These are phyloP conservation scores for Cassiopea andromeda DNA, from an alignment of 30 jellyfish, hydroid and myxozoan genomes.

Conservation along the genomic window DNA sequence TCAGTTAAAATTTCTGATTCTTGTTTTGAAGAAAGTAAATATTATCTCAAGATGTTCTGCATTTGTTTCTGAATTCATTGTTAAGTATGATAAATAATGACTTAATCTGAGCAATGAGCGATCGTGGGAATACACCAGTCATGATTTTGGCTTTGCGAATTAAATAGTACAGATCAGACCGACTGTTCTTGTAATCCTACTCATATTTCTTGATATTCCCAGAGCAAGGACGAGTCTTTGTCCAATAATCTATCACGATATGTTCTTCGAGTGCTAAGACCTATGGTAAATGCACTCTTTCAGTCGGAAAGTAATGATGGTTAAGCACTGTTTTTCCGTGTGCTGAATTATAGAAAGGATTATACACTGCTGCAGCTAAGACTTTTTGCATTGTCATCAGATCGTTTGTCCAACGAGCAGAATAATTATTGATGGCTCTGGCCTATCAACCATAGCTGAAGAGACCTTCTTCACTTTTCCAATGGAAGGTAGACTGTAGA, in stretches of 20 bases:
- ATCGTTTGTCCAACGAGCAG: too few species aligned
- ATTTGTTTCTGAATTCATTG: background rate
- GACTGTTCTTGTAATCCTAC: background rate
- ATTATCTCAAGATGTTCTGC: too few species aligned
- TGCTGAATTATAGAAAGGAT: background rate
- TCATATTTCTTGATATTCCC: background rate
- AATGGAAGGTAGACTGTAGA: too few species aligned
- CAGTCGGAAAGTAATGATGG: background rate
- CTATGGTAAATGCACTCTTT: background rate
- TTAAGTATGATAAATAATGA: background rate
- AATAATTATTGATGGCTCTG: too few species aligned
- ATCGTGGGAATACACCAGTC: background rate
- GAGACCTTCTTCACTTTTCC: too few species aligned
- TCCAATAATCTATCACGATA: background rate
- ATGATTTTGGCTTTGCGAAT: background rate
- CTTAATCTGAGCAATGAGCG: background rate
- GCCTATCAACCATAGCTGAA: too few species aligned
- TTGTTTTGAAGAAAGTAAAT: too few species aligned
- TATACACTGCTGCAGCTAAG: background rate
- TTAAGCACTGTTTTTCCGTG: background rate
- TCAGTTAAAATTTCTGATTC: background rate
- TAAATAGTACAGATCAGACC: background rate
- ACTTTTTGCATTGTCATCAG: too few species aligned
- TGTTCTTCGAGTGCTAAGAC: background rate
- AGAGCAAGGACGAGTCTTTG: background rate